Base-by-base conservation (phyloP, 2,113 vertebrate species). In the Canis aureus region DNA sequence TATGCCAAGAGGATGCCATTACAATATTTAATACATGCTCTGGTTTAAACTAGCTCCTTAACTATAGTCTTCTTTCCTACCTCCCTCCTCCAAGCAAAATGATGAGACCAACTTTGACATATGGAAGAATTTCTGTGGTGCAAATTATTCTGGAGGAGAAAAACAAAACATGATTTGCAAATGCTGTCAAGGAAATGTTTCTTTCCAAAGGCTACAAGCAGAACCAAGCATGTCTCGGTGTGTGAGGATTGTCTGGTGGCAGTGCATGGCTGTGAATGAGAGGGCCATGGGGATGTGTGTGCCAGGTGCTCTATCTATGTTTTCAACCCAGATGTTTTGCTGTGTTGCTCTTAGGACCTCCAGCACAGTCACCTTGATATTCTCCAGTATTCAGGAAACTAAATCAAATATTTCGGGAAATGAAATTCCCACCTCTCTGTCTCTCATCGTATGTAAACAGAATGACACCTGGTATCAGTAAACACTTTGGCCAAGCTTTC, bases 151-250 rank as follows among this genome's bases (percentile, higher is more conserved):
- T 92, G 94, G 66, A 91, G 88, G n/a, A 96, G n/a, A 88, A 94
- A 97, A 97, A 92, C 94, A 95, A 97, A 97, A 90, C 94, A 94
- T 89, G 74, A 95, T 91, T 97, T 97, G 94, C 94, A 95, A 95
- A 94, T 59, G 38, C 97, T 93, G 71, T 95, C 97, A 97, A 92
- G 62, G 78, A 97, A 97, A 85, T 91, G 60, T 80, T 92, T 94
- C 80, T 96, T 96, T 80, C 87, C 80, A 84, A 95, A 92, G 91
- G 93, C 84, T 91, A 23, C 0, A 0, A 32, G 73, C 38, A 81
- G 64, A 95, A 35, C n/a, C 25, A 79, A 79, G 51, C 8, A 17
- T 2, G 13, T 20, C 59, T 38, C 16, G 16, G 59, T 11, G 5
- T 84, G 16, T 32, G 55, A 92, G 76, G 23, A 38, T 25, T 78